Conservation (phyloP, 2,113 vertebrate species). For the Hemibagrus wyckioides region DNA sequence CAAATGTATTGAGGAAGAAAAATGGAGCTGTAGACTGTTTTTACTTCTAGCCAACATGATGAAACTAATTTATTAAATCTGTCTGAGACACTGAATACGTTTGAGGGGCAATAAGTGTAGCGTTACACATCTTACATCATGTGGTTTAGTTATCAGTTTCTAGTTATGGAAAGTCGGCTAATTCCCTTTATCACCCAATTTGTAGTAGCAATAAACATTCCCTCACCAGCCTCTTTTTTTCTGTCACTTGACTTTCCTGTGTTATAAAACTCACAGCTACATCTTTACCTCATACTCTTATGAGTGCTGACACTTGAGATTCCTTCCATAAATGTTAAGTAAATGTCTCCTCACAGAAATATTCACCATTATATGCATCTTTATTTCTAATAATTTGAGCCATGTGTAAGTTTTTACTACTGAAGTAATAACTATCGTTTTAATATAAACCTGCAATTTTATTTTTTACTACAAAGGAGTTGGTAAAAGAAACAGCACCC, state of each 20-base stretch:
- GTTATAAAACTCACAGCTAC: neutral
- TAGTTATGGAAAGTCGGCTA: neutral
- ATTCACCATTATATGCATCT: neutral
- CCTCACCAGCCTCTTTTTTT: neutral
- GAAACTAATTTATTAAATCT: no score
- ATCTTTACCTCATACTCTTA: neutral
- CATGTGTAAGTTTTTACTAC: neutral
- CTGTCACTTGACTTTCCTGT: neutral
- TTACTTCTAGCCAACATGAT: no score
- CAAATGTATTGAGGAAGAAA: neutral
- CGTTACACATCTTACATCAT: neutral
- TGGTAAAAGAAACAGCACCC: neutral
- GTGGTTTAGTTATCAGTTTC: neutral
- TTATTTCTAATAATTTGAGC: neutral
- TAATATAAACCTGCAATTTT: neutral
- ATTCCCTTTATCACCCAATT: neutral
- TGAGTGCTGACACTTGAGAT: neutral
- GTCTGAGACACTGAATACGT: no score
- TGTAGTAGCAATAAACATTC: neutral
- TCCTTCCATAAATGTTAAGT: neutral
- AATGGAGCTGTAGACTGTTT: no score
- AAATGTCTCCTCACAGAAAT: neutral
- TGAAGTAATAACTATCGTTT: neutral
- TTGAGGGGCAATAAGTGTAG: neutral
- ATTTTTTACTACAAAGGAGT: neutral